phyloP scores from a whole-genome alignment of 1,140 invertebrate genomes.

The Platyscapa corneri region DNA sequence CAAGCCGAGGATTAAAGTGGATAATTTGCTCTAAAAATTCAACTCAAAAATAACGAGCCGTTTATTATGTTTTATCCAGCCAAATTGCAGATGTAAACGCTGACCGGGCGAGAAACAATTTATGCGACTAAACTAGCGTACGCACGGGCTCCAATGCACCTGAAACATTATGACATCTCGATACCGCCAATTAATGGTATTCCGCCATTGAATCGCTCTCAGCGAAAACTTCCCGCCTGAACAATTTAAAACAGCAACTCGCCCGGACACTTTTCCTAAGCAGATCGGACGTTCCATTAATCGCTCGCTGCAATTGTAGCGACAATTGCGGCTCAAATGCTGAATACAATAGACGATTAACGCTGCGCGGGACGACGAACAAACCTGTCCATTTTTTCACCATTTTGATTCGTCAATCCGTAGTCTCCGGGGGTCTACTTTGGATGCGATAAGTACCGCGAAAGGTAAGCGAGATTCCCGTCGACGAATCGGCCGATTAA shows the following conservation, averaged over 20 bases:
- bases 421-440: background rate
- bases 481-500: background rate
- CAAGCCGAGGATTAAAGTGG: no score
- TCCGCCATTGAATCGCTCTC: background rate
- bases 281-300: no score
- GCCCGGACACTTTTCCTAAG: no score
- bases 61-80: no score
- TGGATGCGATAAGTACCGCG: background rate
- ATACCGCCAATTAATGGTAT: background rate
- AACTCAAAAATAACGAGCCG: no score
- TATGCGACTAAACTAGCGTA: background rate
- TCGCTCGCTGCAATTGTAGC: background rate
- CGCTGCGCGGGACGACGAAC: background rate
- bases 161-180: background rate
- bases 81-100: background rate
- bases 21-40: no score
- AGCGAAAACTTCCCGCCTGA: background rate
- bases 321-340: no score
- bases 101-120: background rate
- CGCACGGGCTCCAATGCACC: background rate
- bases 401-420: no score
- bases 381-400: no score
- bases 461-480: constrained; percentile 1
- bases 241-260: no score
- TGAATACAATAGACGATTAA: background rate